A percentile compares a stretch with the other conserved stretches of the same genome.
Evolutionary conservation across 2,888 invertebrate genomes (phyloP).

Genomic region (Toxonevra muliebris): DNA sequence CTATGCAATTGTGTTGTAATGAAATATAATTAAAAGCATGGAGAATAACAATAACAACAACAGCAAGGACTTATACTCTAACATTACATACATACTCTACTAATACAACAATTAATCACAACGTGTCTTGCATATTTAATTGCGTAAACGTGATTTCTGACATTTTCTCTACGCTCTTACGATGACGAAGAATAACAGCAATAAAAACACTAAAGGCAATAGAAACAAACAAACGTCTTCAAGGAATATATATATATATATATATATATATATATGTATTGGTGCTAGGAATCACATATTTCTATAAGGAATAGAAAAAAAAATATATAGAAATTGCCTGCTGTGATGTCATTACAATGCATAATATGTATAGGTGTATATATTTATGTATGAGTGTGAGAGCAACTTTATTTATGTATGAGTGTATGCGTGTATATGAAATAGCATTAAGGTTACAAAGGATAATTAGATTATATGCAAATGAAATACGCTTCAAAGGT

Average conservation of each 20-base stretch:
- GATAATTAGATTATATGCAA: conserved; percentile 53
- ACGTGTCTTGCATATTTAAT: conserved; percentile 56
- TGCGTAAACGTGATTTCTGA: conserved; percentile 52
- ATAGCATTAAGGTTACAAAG: conserved; percentile 36
- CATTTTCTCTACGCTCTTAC: conserved; percentile 6
- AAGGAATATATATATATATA: no score
- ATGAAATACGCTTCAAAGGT: conserved; percentile 45
- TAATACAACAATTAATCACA: conserved; percentile 56
- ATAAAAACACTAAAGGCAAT: no score
- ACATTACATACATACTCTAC: conserved; percentile 17
- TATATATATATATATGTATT: no score
- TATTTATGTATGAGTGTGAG: background rate
- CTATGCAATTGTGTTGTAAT: conserved; percentile 1
- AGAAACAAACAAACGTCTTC: no score
- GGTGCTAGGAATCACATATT: no score
- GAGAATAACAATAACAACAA: conserved; percentile 5
- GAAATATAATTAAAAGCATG: conserved; percentile 8
- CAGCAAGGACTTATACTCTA: background rate
- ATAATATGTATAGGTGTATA: no score
- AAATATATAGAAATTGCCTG: background rate
- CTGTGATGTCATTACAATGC: conserved; percentile 11
- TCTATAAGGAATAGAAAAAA: background rate
- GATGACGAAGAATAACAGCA: no score
- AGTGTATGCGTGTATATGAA: conserved; percentile 27
- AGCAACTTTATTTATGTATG: conserved; percentile 5